phyloP scores from a whole-genome alignment of 2,113 vertebrate species.

The Paramormyrops kingsleyae region DNA sequence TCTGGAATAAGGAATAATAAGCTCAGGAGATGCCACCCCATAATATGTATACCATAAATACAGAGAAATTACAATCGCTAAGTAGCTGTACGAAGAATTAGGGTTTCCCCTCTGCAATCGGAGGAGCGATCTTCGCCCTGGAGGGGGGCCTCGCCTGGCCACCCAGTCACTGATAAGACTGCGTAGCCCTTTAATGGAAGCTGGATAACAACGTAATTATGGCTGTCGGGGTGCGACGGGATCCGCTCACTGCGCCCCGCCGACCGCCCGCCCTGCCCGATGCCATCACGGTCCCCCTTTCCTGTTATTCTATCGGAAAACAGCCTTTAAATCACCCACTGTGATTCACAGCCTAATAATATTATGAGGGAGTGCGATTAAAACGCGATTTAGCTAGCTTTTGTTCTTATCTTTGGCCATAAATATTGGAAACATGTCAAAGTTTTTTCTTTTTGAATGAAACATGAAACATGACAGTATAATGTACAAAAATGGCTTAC shows the following conservation, averaged over 20 bases:
- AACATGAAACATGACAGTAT: not conserved
- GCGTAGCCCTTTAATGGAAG: not conserved
- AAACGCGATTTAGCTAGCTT: not conserved
- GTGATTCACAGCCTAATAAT: not conserved
- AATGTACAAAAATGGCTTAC: not conserved
- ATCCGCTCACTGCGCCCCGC: not conserved
- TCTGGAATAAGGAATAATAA: not conserved
- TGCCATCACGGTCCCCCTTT: not conserved
- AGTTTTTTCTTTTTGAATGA: not conserved
- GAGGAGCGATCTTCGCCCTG: not conserved
- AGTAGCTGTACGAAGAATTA: not conserved
- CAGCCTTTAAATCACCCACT: not conserved
- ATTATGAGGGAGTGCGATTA: not conserved
- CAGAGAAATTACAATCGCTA: not conserved
- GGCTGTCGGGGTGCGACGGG: not conserved
- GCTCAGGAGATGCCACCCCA: not conserved
- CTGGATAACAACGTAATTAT: constrained; percentile 3
- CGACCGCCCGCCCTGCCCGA: not conserved
- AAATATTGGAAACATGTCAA: not conserved
- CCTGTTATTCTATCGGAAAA: constrained; percentile 7
- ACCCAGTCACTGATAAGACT: not conserved
- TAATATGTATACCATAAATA: not conserved
- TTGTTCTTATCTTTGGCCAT: not conserved
- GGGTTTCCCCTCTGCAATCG: not conserved
- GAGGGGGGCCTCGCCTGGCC: not conserved